Evolutionary conservation across 2,113 vertebrate genomes (phyloP).

Genomic region (Agapornis roseicollis): DNA sequence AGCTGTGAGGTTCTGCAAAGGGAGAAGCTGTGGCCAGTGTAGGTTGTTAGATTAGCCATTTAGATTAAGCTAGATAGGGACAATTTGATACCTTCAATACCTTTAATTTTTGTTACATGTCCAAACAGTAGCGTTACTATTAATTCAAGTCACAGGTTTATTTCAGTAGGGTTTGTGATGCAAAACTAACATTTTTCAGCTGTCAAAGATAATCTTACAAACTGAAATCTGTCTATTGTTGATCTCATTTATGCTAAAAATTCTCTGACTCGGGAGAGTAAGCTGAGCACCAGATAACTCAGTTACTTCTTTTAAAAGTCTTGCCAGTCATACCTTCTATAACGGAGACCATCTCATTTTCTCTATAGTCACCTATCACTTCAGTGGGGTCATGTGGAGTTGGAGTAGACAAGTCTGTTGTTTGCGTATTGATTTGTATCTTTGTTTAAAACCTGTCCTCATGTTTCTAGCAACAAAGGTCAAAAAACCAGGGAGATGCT

Average conservation of each 20-base stretch:
- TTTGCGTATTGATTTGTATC: accelerated
- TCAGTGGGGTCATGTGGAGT: accelerated
- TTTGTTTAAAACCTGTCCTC: background rate
- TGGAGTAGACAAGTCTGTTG: accelerated
- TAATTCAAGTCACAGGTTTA: background rate
- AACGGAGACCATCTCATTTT: accelerated
- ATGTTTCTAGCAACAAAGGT: background rate
- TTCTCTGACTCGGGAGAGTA: background rate
- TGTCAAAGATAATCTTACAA: background rate
- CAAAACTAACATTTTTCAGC: background rate
- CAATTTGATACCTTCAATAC: background rate
- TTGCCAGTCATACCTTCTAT: background rate
- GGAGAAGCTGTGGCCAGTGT: background rate
- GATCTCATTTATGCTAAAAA: background rate
- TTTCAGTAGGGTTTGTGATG: background rate
- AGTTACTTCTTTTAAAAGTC: background rate
- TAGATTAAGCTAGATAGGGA: background rate
- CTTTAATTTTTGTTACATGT: background rate
- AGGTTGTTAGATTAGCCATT: background rate
- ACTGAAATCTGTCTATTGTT: accelerated
- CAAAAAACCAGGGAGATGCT: background rate
- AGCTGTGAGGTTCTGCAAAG: background rate
- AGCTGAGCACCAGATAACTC: background rate
- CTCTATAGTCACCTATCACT: accelerated
- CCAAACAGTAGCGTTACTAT: background rate